Evolutionary conservation across 2,888 invertebrate species (phyloP).

Genomic region (Xanthia togata): DNA sequence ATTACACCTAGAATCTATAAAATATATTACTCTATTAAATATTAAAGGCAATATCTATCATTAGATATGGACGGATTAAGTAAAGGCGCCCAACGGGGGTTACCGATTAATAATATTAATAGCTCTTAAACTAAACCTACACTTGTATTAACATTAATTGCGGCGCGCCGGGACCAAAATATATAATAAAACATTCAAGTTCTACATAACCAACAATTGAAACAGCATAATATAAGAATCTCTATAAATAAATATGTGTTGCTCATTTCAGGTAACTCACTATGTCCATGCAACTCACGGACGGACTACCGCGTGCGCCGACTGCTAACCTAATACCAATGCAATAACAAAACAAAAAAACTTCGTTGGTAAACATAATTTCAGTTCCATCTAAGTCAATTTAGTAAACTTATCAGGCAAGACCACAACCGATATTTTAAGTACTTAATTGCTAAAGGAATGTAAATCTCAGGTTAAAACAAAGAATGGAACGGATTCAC

Average conservation of each 20-base stretch:
- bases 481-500: constrained; percentile 81
- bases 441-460: constrained; percentile 90
- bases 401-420: constrained; percentile 91
- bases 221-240: constrained; percentile 85
- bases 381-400: constrained; percentile 88
- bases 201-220: constrained; percentile 85
- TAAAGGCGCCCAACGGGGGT: constrained; percentile 89
- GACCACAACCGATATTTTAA: constrained; percentile 91
- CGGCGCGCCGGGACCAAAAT: constrained; percentile 84
- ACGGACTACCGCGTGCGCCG: constrained; percentile 78
- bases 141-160: constrained; percentile 76
- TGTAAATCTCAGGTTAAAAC: constrained; percentile 81
- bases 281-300: constrained; percentile 80
- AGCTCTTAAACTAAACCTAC: constrained; percentile 81
- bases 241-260: constrained; percentile 88
- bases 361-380: constrained; percentile 90
- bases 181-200: constrained; percentile 77
- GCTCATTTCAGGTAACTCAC: constrained; percentile 89
- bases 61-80: constrained; percentile 90
- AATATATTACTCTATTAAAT: constrained; percentile 91
- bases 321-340: constrained; percentile 79
- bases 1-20: constrained; percentile 87
- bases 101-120: constrained; percentile 89
- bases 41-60: constrained; percentile 90
- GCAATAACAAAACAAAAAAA: constrained; percentile 85